Conservation (phyloP, 2,113 vertebrate species). For the Mormoops blainvillei region DNA sequence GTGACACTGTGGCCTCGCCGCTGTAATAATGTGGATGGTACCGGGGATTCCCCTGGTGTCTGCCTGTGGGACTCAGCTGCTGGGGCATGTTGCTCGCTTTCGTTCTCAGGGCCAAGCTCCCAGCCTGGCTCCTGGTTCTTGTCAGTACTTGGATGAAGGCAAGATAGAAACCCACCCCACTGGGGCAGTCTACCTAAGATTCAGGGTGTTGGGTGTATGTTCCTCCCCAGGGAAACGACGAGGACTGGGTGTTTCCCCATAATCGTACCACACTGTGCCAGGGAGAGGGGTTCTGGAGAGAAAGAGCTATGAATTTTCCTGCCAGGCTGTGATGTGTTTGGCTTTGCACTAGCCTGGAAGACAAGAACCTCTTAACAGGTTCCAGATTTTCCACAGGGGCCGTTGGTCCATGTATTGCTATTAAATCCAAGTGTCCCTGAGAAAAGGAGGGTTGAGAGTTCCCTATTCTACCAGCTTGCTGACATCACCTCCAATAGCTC, state of each 20-base stretch:
- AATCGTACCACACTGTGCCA: background rate
- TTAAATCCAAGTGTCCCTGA: background rate
- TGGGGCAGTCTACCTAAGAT: background rate
- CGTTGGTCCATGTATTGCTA: background rate
- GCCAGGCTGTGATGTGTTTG: background rate
- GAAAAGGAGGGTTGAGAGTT: background rate
- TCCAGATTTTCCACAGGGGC: background rate
- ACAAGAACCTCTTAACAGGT: background rate
- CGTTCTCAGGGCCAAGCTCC: background rate
- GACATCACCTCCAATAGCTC: background rate
- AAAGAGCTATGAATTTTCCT: background rate
- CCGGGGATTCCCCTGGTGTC: background rate
- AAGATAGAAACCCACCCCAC: background rate
- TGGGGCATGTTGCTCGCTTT: background rate
- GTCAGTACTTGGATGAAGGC: background rate
- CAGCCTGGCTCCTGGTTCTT: background rate
- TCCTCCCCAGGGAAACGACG: background rate
- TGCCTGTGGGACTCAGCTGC: background rate
- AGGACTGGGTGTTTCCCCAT: background rate
- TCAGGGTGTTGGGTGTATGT: background rate
- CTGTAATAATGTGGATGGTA: no score
- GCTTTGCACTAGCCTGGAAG: background rate
- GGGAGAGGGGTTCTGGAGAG: background rate
- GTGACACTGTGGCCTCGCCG: background rate
- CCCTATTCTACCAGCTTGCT: background rate